Evolutionary conservation across 2,113 vertebrate genomes (phyloP), one percentile per base, ranked within the genome.

Genomic region (Cryptotis parvus): DNA sequence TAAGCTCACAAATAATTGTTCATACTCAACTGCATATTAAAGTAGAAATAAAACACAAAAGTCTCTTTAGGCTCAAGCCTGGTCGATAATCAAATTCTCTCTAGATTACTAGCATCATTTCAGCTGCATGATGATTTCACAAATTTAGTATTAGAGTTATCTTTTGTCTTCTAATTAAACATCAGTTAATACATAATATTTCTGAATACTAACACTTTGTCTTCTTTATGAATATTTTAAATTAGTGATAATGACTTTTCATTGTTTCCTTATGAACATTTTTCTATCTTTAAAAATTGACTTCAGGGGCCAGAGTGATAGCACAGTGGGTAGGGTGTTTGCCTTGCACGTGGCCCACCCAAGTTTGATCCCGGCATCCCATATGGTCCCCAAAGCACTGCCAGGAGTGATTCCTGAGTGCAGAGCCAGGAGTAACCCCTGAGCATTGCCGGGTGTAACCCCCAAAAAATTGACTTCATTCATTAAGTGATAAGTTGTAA

Each of bases 401-500:
- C n/a, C n/a, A n/a, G n/a, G n/a, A n/a, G n/a, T n/a, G n/a, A n/a
- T n/a, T n/a, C n/a, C n/a, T n/a, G n/a, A n/a, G n/a, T n/a, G n/a
- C n/a, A n/a, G n/a, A n/a, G n/a, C n/a, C n/a, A n/a, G n/a, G n/a
- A n/a, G n/a, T n/a, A n/a, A n/a, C n/a, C n/a, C n/a, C n/a, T n/a
- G n/a, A n/a, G n/a, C n/a, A n/a, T n/a, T n/a, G n/a, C n/a, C n/a
- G n/a, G n/a, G n/a, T n/a, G n/a, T n/a, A n/a, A n/a, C n/a, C n/a
- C n/a, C n/a, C n/a, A n/a, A n/a, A n/a, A n/a, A n/a, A n/a, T n/a
- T n/a, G 49, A 88, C 69, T 81, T 94, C 22, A 82, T 94, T 91
- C 45, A 90, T 24, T 91, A 43, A 93, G 79, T 65, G 63, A 82
- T 87, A 69, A 88, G 3, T 79, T 84, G 61, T 39, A 89, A 93